Percentiles rank a stretch among this genome's conserved stretches.
Conservation (phyloP, 1,140 invertebrate genomes). For the Drosophila novamexicana region DNA sequence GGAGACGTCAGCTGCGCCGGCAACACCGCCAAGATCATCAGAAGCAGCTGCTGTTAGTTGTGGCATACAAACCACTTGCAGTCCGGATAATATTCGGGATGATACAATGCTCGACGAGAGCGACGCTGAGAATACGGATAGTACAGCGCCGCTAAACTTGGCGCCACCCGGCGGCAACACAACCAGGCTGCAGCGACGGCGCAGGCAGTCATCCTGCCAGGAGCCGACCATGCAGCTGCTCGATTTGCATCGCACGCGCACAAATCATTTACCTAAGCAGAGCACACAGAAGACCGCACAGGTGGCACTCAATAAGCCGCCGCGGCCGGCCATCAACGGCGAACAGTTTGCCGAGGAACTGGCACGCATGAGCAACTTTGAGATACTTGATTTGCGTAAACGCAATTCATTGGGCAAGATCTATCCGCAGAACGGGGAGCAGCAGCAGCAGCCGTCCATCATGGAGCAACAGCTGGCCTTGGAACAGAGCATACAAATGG, state of each 20-base stretch:
- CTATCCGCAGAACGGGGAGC: constrained; percentile 10
- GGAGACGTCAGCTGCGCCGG: neutral
- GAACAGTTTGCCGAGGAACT: constrained; percentile 67
- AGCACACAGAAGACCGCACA: neutral
- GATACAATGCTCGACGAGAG: constrained; percentile 36
- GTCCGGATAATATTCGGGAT: neutral
- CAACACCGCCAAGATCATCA: neutral
- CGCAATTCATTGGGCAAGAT: constrained; percentile 59
- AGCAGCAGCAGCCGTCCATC: neutral
- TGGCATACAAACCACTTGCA: constrained; percentile 18
- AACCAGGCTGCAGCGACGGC: constrained; percentile 1
- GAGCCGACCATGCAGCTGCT: constrained; percentile 41
- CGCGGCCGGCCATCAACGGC: constrained; percentile 67
- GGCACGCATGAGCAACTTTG: constrained; percentile 62
- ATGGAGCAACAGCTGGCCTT: constrained; percentile 29
- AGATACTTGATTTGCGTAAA: constrained; percentile 76
- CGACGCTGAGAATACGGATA: constrained; percentile 6
- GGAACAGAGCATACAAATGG: constrained; percentile 53
- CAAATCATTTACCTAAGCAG: neutral
- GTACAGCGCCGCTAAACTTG: constrained; percentile 47
- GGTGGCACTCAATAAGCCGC: constrained; percentile 58
- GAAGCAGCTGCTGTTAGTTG: neutral
- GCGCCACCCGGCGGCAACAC: constrained; percentile 37
- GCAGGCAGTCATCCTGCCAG: neutral
- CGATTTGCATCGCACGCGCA: constrained; percentile 44